A percentile compares a stretch with the other conserved stretches of the same genome.
Evolutionary conservation across 1,140 invertebrate genomes (phyloP).

Genomic region (Plectrocnemia conspersa): DNA sequence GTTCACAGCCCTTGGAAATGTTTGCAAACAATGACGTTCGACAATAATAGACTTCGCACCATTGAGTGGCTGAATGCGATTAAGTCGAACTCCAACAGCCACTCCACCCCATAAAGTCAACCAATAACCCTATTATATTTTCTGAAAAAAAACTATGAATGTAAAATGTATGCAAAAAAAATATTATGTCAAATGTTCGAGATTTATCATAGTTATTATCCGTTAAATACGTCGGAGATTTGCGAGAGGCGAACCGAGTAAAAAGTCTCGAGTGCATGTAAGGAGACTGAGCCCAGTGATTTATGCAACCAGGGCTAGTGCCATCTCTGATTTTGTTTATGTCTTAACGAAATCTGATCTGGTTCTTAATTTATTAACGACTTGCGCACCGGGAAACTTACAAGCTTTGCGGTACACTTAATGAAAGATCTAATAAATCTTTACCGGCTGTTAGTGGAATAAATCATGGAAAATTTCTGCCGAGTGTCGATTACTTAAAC

Average conservation of each 20-base stretch:
- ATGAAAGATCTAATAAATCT: slow-evolving; percentile 24
- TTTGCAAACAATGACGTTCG: slow-evolving; percentile 32
- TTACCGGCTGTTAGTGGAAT: not conserved
- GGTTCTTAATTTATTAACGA: slow-evolving; percentile 32
- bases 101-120: no score
- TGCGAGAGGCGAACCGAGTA: not conserved
- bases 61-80: slow-evolving; percentile 27
- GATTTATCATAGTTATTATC: no score
- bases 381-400: slow-evolving; percentile 12
- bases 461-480: slow-evolving; percentile 15
- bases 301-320: slow-evolving; percentile 28
- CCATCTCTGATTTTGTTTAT: slow-evolving; percentile 35
- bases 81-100: slow-evolving; percentile 2
- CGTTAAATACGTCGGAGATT: no score
- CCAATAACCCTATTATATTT: no score
- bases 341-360: slow-evolving; percentile 34
- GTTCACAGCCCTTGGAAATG: slow-evolving; percentile 33
- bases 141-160: no score
- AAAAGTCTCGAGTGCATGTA: slow-evolving; percentile 5
- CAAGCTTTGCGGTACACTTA: slow-evolving; percentile 15
- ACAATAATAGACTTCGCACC: slow-evolving; percentile 32
- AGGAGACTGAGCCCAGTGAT: slow-evolving; percentile 2
- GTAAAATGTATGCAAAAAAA: no score
- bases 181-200: no score
- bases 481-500: no score